Conservation (phyloP, 2,113 vertebrate genomes). For the Epinephelus moara region DNA sequence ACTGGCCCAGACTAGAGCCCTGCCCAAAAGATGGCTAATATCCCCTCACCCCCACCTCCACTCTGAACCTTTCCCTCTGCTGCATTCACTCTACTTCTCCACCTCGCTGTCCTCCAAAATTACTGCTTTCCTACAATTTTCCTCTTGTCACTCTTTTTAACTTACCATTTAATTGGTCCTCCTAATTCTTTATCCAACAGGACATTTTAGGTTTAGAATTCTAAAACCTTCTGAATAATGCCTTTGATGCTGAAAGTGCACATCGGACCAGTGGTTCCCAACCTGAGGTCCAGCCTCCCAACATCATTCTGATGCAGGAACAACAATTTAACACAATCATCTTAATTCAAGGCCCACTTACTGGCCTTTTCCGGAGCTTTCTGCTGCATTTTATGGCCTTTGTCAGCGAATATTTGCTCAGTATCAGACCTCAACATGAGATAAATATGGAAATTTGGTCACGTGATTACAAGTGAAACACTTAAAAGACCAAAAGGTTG, state of each 20-base stretch:
- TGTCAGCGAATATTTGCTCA: neutral
- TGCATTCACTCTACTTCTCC: constrained; percentile 17
- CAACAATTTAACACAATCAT: no score
- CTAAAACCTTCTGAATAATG: neutral
- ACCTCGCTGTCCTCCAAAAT: neutral
- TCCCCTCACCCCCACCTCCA: constrained; percentile 66
- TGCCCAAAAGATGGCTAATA: constrained; percentile 46
- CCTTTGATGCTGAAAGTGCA: neutral
- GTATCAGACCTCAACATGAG: neutral
- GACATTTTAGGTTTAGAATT: neutral
- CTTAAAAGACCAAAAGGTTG: no score
- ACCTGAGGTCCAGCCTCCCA: neutral
- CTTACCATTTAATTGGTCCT: neutral
- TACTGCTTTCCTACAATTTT: constrained; percentile 19
- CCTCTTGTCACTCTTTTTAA: neutral
- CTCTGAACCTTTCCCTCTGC: constrained; percentile 24
- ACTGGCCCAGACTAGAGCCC: constrained; percentile 82
- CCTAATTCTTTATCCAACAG: neutral
- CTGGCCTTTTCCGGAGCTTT: neutral
- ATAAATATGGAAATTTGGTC: neutral
- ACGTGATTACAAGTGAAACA: neutral
- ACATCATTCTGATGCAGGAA: neutral
- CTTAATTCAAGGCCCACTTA: neutral
- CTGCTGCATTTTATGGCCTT: neutral
- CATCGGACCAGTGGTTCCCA: neutral